Evolutionary conservation across 2,888 invertebrate species (phyloP), one percentile per base, ranked within the genome.

Genomic region (Cistogaster globosa): DNA sequence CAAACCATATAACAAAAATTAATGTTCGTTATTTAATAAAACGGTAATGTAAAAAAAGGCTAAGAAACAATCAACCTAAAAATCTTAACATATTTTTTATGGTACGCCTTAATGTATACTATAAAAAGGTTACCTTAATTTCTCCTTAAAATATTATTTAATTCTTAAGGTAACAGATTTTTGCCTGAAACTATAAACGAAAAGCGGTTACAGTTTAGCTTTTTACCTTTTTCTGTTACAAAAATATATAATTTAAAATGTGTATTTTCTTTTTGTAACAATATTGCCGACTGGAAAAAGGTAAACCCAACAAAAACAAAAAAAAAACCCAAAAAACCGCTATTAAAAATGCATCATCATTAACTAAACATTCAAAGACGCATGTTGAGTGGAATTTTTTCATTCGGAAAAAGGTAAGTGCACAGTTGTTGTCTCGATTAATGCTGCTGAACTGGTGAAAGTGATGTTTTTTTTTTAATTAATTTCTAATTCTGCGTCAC

Each of bases 261-360:
- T 62, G 57, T 22, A 22, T 57, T 57, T 57, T 0, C 12, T 67
- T 53, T 16, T 12, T 57, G 26, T 22, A n/a, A 38, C 4, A 51
- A 53, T 53, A 62, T 22, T 53, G 38, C 58, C 22, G 20, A 36
- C 32, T 53, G 36, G 53, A 65, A 65, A 60, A 74, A 62, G 62
- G 48, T 77, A 62, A 68, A 32, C 32, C 32, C 0, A 6, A 32
- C 32, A 32, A 32, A 5, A 8, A 32, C 2, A 32, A 32, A 0
- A 32, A 69, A 38, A 42, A 12, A 69, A 58, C 16, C n/a, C n/a
- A n/a, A 42, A 12, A 65, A 79, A 63, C 0, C 32, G 18, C 78
- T 78, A 85, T 85, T 85, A 85, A 85, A 85, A 78, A 85, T 85
- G 69, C 84, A 85, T 85, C 74, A 85, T 81, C 81, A 85, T 82